Evolutionary conservation across 2,888 invertebrate genomes (phyloP), one percentile per base, ranked within the genome.

Genomic region (Celastrina argiolus): DNA sequence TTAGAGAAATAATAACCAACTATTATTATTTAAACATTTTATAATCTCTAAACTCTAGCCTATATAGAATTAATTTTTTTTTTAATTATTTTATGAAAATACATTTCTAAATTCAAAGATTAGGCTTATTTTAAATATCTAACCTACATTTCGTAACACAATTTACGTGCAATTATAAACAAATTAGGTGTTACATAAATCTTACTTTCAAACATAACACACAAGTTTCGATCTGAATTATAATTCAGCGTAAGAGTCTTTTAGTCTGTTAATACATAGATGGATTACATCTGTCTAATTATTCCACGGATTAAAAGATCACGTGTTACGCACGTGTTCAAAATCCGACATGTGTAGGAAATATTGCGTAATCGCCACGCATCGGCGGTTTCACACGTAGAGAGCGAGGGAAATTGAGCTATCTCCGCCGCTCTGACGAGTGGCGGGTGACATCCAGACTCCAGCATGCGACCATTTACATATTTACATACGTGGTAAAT

Each of bases 321-420:
- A 51, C 51, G 22, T 45, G 45, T 45, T 18, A 18, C 8, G 1
- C 3, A 51, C 51, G 22, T 51, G 22, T 51, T 5, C 51, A 51
- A 26, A 51, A 51, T 51, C 5, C 51, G 51, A 51, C 22, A 51
- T 51, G 12, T 18, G 36, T 18, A 61, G 36, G 36, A 61, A 36
- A 36, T n/a, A 39, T 81, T 80, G 76, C 74, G 78, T 81, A 83
- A 82, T 79, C 77, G 73, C 74, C 74, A 75, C 75, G 75, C 74
- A 78, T 75, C 74, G 75, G 65, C 75, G 77, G 81, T 87, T 87
- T 87, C 85, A 82, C 85, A 82, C 72, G 69, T 74, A 82, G 74
- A 85, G 85, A 85, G 86, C 80, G 77, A 71, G 74, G 74, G 74
- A 78, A 76, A 77, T 73, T 72, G 70, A 67, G 64, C 56, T 58